These are phyloP conservation scores for Helicolenus hilgendorfi DNA, from an alignment of 2,797 vertebrate genomes.

Conservation along the genomic window DNA sequence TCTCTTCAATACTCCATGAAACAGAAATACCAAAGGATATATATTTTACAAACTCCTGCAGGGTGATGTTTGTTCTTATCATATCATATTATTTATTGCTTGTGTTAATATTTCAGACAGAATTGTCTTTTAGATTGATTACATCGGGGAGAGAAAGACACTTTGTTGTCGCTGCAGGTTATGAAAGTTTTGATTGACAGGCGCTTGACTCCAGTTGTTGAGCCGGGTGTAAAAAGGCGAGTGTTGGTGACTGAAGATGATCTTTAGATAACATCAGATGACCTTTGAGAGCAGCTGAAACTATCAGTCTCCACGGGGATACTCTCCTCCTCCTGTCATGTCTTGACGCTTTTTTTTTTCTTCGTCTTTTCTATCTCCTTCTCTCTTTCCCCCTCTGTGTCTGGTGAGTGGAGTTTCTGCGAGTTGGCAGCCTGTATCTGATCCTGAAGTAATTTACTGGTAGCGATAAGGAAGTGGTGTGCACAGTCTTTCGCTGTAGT, in stretches of 20 bases:
- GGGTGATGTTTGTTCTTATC: neutral
- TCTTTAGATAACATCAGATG: slow-evolving; percentile 84
- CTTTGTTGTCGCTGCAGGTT: slow-evolving; percentile 50
- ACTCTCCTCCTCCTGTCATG: slow-evolving; percentile 75
- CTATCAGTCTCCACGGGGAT: slow-evolving; percentile 71
- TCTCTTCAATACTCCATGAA: neutral
- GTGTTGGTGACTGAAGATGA: slow-evolving; percentile 78
- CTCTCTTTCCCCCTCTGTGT: slow-evolving; percentile 53
- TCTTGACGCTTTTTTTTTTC: slow-evolving; percentile 60
- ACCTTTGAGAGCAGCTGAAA: slow-evolving; percentile 81
- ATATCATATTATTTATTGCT: neutral
- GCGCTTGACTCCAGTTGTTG: slow-evolving; percentile 72
- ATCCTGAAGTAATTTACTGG: slow-evolving; percentile 87
- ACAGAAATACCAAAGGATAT: neutral
- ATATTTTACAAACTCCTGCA: neutral
- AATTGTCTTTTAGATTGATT: slow-evolving; percentile 42
- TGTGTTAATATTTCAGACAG: neutral
- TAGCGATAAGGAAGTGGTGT: slow-evolving; percentile 85
- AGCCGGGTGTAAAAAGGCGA: slow-evolving; percentile 61
- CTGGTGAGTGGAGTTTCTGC: slow-evolving; percentile 77
- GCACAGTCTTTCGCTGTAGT: slow-evolving; percentile 75
- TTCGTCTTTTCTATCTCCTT: slow-evolving; percentile 42
- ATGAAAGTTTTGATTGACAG: slow-evolving; percentile 79
- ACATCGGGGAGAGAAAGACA: slow-evolving; percentile 10
- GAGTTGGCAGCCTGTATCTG: slow-evolving; percentile 87